phyloP scores from a whole-genome alignment of 2,888 invertebrate species.

The Apantesis nais region DNA sequence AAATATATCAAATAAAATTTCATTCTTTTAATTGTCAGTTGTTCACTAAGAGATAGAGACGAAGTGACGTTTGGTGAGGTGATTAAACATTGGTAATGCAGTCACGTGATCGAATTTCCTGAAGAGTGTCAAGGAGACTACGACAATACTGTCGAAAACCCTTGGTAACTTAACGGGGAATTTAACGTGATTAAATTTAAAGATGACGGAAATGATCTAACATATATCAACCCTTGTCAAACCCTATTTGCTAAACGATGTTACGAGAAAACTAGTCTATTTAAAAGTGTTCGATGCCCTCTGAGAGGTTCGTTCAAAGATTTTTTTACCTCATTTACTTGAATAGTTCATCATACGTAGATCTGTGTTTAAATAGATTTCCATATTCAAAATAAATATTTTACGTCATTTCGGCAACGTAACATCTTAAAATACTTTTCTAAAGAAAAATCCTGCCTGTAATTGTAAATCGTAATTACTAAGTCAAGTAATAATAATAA shows the following conservation, averaged over 20 bases:
- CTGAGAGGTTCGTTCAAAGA: background rate
- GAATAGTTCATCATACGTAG: background rate
- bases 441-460: background rate
- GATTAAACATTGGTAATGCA: background rate
- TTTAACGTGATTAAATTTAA: background rate
- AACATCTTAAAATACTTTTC: background rate
- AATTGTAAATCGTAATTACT: no score
- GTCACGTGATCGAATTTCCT: background rate
- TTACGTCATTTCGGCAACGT: background rate
- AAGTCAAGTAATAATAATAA: no score
- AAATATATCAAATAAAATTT: background rate
- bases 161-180: background rate
- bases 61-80: background rate
- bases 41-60: background rate
- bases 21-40: background rate
- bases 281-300: background rate
- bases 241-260: background rate
- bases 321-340: background rate
- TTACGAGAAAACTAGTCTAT: background rate
- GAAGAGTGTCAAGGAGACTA: background rate
- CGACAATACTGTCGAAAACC: background rate
- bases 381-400: background rate
- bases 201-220: background rate
- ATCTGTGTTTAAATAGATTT: background rate
- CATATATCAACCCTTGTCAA: constrained; percentile 23